These are phyloP conservation scores for Petrosia ficiformis DNA, from an alignment of 37 sponge, comb jelly and placozoan species.

Conservation along the genomic window DNA sequence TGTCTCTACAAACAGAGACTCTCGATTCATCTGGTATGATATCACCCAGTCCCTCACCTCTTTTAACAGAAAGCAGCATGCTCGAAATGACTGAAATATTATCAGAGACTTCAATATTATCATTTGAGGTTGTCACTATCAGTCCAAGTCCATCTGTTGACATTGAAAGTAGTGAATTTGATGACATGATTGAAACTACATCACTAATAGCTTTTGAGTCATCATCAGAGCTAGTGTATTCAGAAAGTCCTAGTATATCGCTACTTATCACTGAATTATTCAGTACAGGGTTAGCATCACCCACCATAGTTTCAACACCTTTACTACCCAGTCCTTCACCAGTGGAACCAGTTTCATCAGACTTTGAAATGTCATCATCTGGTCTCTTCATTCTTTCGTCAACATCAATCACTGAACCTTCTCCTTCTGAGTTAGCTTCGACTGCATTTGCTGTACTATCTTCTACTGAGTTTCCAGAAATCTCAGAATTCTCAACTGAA, in stretches of 20 bases:
- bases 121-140: too few relatives aligned
- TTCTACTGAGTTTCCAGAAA: neutral
- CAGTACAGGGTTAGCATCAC: neutral
- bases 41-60: too few relatives aligned
- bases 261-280: neutral
- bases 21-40: too few relatives aligned
- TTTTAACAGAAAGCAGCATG: too few relatives aligned
- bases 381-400: neutral
- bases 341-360: neutral
- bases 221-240: too few relatives aligned
- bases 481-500: neutral
- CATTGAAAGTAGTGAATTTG: too few relatives aligned
- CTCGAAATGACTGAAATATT: too few relatives aligned
- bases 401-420: neutral
- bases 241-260: neutral
- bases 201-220: too few relatives aligned
- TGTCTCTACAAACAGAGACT: too few relatives aligned
- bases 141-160: too few relatives aligned
- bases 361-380: neutral
- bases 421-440: neutral
- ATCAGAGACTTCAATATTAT: too few relatives aligned
- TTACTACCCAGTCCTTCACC: neutral
- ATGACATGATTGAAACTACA: too few relatives aligned
- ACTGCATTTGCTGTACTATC: neutral
- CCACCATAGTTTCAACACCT: neutral